A percentile compares a stretch with the other conserved stretches of the same genome.
Evolutionary conservation across 2,113 vertebrate species (phyloP).

Genomic region (cattle (Bos taurus)): ARS-UCD2.0 NC_037335.1:111368001-111368500

Average conservation of each 20-base stretch:
- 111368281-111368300: background rate
- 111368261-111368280: fast-evolving
- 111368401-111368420: background rate
- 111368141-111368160: background rate
- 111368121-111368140: background rate
- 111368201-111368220: background rate
- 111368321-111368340: background rate
- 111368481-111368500: background rate
- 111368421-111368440: background rate
- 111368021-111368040: background rate
- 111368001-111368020: background rate
- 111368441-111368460: background rate
- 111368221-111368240: background rate
- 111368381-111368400: background rate
- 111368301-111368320: background rate
- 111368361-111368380: background rate
- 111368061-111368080: background rate
- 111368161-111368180: fast-evolving
- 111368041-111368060: background rate
- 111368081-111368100: background rate
- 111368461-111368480: background rate
- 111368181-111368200: fast-evolving
- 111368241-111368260: background rate
- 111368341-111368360: background rate
- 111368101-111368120: background rate